Evolutionary conservation across 2,113 vertebrate genomes (phyloP).

Genomic region (Phalacrocorax aristotelis): DNA sequence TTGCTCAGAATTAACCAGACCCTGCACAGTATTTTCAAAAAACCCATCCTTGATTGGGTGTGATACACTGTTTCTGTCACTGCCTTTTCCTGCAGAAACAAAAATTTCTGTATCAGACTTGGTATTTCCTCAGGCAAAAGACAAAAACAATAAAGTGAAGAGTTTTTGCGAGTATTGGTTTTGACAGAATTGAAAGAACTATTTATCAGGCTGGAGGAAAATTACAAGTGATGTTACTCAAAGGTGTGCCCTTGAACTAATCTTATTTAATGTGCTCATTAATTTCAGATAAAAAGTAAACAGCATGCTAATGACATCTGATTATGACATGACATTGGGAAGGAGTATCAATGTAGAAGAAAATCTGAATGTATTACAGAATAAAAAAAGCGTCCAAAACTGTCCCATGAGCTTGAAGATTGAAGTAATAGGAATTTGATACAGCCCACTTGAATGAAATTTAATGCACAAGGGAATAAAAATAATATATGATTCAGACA

Average conservation of each 20-base stretch:
- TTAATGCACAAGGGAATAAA: neutral
- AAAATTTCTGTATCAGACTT: neutral
- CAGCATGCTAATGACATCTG: neutral
- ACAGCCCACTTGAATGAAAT: neutral
- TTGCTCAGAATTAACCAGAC: neutral
- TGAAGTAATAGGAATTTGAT: neutral
- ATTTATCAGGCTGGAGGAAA: neutral
- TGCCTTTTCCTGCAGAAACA: constrained; percentile 55
- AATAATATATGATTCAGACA: neutral
- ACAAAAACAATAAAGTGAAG: neutral
- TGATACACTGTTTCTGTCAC: neutral
- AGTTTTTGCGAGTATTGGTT: neutral
- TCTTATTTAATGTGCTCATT: neutral
- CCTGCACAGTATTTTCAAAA: constrained; percentile 4
- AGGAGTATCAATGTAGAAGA: neutral
- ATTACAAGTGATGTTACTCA: neutral
- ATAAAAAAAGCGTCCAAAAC: neutral
- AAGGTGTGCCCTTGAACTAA: neutral
- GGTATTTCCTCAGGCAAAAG: neutral
- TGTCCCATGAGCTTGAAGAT: neutral
- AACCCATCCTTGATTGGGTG: constrained; percentile 26
- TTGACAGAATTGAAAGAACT: neutral
- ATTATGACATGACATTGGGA: neutral
- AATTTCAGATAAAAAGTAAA: neutral
- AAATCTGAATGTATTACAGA: neutral